Evolutionary conservation across 1,140 invertebrate species (phyloP).

Genomic region (Drosophila ogumai): DNA sequence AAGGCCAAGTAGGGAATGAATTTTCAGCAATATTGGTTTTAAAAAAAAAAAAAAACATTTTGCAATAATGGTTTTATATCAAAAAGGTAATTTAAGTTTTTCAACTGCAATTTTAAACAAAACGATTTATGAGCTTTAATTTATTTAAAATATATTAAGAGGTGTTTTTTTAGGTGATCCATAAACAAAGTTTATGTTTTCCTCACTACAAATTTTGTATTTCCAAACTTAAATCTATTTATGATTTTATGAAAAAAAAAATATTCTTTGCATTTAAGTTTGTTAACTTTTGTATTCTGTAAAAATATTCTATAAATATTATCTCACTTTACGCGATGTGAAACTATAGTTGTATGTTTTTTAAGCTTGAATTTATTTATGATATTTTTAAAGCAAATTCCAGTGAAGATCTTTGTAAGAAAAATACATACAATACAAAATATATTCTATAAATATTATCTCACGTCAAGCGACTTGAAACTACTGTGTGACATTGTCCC

Average conservation of each 20-base stretch:
- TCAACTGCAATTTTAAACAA: background rate
- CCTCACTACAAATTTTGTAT: background rate
- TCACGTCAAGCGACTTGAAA: rapidly evolving
- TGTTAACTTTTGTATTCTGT: too few relatives aligned
- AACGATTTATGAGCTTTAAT: background rate
- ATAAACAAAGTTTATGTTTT: background rate
- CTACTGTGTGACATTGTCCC: constrained; percentile 3
- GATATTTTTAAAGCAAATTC: background rate
- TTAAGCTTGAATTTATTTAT: background rate
- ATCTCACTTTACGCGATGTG: too few relatives aligned
- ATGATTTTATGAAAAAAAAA: too few relatives aligned
- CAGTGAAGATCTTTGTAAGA: background rate
- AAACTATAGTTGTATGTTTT: background rate
- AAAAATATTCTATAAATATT: too few relatives aligned
- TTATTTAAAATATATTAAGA: background rate
- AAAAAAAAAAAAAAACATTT: too few relatives aligned
- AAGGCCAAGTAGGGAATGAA: background rate
- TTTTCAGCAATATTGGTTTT: background rate
- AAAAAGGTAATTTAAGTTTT: background rate
- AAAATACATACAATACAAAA: too few relatives aligned
- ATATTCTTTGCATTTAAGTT: too few relatives aligned
- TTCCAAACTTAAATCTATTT: background rate
- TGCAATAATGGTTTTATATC: background rate
- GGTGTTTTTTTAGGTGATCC: background rate
- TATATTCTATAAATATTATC: background rate